phyloP scores from a whole-genome alignment of 2,888 invertebrate genomes.

The Acleris emargana region DNA sequence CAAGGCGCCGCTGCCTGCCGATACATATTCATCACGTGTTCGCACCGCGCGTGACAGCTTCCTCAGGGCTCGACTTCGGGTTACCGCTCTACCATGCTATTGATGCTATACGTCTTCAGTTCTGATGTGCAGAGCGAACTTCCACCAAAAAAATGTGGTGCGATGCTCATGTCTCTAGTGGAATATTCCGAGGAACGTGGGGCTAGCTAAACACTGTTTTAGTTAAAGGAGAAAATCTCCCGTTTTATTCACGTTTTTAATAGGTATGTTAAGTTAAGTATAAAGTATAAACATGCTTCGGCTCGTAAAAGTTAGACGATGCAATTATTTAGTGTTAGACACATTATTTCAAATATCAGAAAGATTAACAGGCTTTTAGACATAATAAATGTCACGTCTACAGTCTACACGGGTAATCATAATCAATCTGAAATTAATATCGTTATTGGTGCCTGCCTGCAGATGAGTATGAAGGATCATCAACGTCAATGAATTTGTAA shows the following conservation, averaged over 20 bases:
- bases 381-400: constrained; percentile 16
- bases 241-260: too few relatives aligned
- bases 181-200: too few relatives aligned
- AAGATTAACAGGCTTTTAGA: constrained; percentile 15
- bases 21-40: constrained; percentile 81
- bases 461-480: constrained; percentile 50
- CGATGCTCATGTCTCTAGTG: too few relatives aligned
- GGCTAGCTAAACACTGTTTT: too few relatives aligned
- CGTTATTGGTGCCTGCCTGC: constrained; percentile 19
- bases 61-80: constrained; percentile 58
- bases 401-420: constrained; percentile 6
- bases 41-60: constrained; percentile 80
- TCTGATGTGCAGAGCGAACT: background rate
- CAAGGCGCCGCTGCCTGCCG: constrained; percentile 80
- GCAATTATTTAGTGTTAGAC: background rate
- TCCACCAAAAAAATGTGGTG: too few relatives aligned
- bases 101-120: constrained; percentile 5
- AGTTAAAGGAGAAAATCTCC: too few relatives aligned
- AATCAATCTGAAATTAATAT: constrained; percentile 44
- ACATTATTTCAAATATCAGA: background rate
- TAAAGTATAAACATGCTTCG: too few relatives aligned
- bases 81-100: constrained; percentile 8
- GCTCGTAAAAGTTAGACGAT: too few relatives aligned
- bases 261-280: too few relatives aligned
- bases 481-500: constrained; percentile 73